These are phyloP conservation scores for Sporophila hypoxantha DNA, from an alignment of 2,113 vertebrate species.

Conservation along the genomic window DNA sequence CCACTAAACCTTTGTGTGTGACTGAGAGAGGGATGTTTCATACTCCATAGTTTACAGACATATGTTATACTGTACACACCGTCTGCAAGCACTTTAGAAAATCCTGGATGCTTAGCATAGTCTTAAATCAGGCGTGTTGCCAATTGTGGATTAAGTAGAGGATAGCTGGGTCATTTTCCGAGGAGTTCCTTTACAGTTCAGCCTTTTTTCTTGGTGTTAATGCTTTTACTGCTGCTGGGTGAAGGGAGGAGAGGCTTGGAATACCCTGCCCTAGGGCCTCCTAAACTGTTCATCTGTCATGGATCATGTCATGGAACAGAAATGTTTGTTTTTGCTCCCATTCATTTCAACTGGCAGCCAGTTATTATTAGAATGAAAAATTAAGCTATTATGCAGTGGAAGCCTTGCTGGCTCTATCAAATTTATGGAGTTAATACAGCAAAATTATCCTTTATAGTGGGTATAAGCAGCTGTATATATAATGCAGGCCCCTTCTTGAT, in stretches of 20 bases:
- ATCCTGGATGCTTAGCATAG: slow-evolving; percentile 29
- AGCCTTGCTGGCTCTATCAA: slow-evolving; percentile 65
- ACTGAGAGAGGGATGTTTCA: background rate
- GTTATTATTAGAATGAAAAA: slow-evolving; percentile 78
- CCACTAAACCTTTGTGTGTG: background rate
- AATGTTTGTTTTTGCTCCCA: slow-evolving; percentile 71
- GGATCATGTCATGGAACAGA: slow-evolving; percentile 63
- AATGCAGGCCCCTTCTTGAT: slow-evolving; percentile 17
- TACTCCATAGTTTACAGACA: background rate
- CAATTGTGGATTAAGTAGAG: slow-evolving; percentile 44
- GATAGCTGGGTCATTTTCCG: slow-evolving; percentile 43
- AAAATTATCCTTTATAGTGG: slow-evolving; percentile 64
- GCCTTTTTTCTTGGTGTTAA: slow-evolving; percentile 47
- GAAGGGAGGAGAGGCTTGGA: slow-evolving; percentile 34
- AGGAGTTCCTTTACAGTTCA: slow-evolving; percentile 50
- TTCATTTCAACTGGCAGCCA: slow-evolving; percentile 69
- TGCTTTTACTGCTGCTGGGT: slow-evolving; percentile 35
- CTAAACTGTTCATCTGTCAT: slow-evolving; percentile 59
- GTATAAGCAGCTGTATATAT: slow-evolving; percentile 57
- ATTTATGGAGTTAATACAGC: slow-evolving; percentile 69
- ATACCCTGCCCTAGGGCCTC: slow-evolving; percentile 52
- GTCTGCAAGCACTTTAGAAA: slow-evolving; percentile 51
- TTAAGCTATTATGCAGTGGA: slow-evolving; percentile 67
- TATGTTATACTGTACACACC: background rate
- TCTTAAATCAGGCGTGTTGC: slow-evolving; percentile 40